These are phyloP conservation scores for Drosophila nr. fundita DNA, from an alignment of 2,888 invertebrate species.

Conservation along the genomic window DNA sequence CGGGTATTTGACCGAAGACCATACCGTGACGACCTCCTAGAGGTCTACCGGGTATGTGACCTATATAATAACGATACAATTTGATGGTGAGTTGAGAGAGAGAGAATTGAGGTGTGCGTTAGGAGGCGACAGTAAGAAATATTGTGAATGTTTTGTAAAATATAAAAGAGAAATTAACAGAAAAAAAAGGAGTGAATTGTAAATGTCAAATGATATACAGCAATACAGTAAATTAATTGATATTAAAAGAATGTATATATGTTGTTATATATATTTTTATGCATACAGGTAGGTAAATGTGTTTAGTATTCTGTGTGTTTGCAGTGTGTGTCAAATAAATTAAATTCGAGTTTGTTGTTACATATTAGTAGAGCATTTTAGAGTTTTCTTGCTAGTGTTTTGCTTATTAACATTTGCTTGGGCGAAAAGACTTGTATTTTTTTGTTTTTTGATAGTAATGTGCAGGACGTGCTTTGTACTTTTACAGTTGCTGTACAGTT, in stretches of 20 bases:
- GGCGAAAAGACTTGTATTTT: conserved; percentile 24
- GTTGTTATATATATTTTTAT: conserved; percentile 38
- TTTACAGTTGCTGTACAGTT: conserved; percentile 50
- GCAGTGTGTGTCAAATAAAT: conserved; percentile 18
- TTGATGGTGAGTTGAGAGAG: conserved; percentile 74
- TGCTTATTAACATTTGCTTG: conserved; percentile 19
- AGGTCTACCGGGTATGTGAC: conserved; percentile 88
- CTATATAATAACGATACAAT: conserved; percentile 85
- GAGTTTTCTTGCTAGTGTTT: conserved; percentile 23
- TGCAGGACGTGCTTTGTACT: conserved; percentile 59
- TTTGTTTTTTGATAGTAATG: conserved; percentile 15
- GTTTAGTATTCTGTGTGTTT: conserved; percentile 42
- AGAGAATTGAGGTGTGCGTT: conserved; percentile 64
- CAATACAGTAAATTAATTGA: conserved; percentile 49
- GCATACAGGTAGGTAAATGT: conserved; percentile 42
- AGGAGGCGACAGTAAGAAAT: conserved; percentile 52
- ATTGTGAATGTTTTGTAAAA: conserved; percentile 45
- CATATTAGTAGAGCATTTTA: conserved; percentile 44
- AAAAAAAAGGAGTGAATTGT: background rate
- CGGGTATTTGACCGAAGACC: conserved; percentile 87
- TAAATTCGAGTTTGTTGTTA: conserved; percentile 28
- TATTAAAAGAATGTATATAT: conserved; percentile 32
- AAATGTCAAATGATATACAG: conserved; percentile 54
- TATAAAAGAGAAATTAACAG: conserved; percentile 15
- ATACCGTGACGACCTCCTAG: conserved; percentile 88